Evolutionary conservation across 2,113 vertebrate genomes (phyloP), one percentile per base, ranked within the genome.

Genomic region (Anser brachyrhynchus): DNA sequence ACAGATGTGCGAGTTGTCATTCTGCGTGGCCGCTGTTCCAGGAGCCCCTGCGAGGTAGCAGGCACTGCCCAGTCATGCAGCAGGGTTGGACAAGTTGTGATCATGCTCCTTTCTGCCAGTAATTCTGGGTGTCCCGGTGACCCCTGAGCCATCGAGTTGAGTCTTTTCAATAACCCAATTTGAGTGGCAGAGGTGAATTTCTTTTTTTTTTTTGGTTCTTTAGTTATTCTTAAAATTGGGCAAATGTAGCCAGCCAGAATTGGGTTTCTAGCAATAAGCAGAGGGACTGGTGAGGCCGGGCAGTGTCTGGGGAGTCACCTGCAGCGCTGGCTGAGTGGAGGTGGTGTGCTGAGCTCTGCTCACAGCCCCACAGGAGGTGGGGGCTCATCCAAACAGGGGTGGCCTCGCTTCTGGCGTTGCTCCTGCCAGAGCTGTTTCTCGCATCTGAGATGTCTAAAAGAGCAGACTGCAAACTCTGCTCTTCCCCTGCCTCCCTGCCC

Each of bases 1-100:
- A 9, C 11, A 4, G 59, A 6, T 0, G 2, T 35, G 74, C 39
- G 51, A 6, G 29, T 49, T 72, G 70, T 25, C 0, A 0, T n/a
- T 21, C n/a, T 11, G 64, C 18, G 4, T 13, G 0, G 0, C 89
- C 25, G 37, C 59, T 0, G 0, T 39, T 59, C 54, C 11, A 1
- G 66, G n/a, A 64, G 70, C 20, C 44, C 80, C 49, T 1, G 3
- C 9, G 18, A 3, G 4, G 54, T 44, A 5, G n/a, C 39, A 1
- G 61, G 51, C 13, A 4, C 61, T 23, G 41, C 49, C 74, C 55
- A 1, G 0, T 14, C 81, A 6, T 16, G 1, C 84, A 15, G n/a
- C 9, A 1, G 4, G 4, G 37, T 33, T 3, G 44, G 12, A 3
- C 69, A 41, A 11, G 54, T 7, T 21, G 0, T 5, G 3, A 3